phyloP scores from a whole-genome alignment of 2,113 vertebrate species.

The Scomber japonicus region DNA sequence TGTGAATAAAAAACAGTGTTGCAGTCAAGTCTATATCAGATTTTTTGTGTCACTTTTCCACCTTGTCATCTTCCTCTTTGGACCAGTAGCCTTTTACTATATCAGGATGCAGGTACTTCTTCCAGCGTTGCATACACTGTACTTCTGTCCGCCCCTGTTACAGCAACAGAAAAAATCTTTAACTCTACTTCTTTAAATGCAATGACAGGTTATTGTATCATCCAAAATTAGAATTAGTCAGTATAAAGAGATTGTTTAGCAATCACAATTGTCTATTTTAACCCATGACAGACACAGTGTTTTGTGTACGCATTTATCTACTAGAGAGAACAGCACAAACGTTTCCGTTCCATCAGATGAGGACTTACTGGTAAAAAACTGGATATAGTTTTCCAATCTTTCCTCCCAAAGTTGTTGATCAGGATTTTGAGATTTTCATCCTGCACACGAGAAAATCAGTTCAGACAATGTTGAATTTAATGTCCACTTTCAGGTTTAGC shows the following conservation, averaged over 20 bases:
- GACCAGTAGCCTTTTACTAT: conserved; percentile 92
- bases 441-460: conserved; percentile 76
- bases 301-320: too few species aligned
- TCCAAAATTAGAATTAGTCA: not conserved
- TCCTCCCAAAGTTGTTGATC: conserved; percentile 88
- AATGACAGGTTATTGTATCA: not conserved
- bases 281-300: too few species aligned
- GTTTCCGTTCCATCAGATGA: too few species aligned
- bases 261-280: not conserved
- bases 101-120: conserved; percentile 88
- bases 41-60: conserved; percentile 50
- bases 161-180: not conserved
- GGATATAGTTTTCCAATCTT: conserved; percentile 92
- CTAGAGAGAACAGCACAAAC: too few species aligned
- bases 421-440: conserved; percentile 92
- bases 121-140: conserved; percentile 92
- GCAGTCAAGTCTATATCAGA: not conserved
- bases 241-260: not conserved
- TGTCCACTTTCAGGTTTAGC: not conserved
- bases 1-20: not conserved
- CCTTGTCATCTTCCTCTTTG: conserved; percentile 96
- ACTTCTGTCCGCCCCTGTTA: conserved; percentile 90
- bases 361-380: conserved; percentile 91
- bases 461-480: not conserved
- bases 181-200: not conserved